A percentile compares a stretch with the other conserved stretches of the same genome.
These are phyloP conservation scores for Lagopus leucura DNA, from an alignment of 2,113 vertebrate species.

Conservation along the genomic window DNA sequence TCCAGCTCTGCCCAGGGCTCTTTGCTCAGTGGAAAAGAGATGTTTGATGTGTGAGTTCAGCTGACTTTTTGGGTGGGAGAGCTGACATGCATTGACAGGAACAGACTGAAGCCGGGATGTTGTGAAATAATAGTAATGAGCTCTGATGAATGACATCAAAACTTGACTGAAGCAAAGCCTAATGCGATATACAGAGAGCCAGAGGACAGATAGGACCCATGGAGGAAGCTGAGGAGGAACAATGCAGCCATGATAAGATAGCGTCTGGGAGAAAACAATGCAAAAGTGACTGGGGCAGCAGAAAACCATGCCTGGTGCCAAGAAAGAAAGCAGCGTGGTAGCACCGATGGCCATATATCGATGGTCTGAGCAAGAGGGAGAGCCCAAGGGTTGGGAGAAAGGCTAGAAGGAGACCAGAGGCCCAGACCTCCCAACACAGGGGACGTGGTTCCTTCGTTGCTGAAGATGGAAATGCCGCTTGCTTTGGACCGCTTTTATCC, in stretches of 20 bases:
- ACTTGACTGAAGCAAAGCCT: neutral
- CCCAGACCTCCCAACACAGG: neutral
- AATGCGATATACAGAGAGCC: neutral
- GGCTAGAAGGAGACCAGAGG: neutral
- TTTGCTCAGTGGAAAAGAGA: neutral
- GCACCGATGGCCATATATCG: neutral
- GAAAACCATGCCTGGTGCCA: neutral
- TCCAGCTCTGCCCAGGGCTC: neutral
- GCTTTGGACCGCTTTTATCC: neutral
- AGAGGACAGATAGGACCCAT: slow-evolving; percentile 4
- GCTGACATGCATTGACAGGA: neutral
- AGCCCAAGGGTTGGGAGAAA: neutral
- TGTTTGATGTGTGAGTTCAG: neutral
- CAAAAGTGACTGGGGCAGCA: neutral
- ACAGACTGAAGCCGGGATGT: neutral
- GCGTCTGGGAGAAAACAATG: slow-evolving; percentile 15
- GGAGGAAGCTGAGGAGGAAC: slow-evolving; percentile 29
- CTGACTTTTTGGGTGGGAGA: neutral
- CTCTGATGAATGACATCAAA: neutral
- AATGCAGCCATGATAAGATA: slow-evolving; percentile 45
- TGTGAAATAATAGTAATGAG: neutral
- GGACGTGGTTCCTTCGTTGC: rapidly evolving
- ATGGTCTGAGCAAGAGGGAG: neutral
- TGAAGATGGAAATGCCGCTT: neutral
- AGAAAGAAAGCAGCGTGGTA: neutral